phyloP scores from a whole-genome alignment of 2,797 vertebrate genomes.

The Gephyroberyx darwinii region DNA sequence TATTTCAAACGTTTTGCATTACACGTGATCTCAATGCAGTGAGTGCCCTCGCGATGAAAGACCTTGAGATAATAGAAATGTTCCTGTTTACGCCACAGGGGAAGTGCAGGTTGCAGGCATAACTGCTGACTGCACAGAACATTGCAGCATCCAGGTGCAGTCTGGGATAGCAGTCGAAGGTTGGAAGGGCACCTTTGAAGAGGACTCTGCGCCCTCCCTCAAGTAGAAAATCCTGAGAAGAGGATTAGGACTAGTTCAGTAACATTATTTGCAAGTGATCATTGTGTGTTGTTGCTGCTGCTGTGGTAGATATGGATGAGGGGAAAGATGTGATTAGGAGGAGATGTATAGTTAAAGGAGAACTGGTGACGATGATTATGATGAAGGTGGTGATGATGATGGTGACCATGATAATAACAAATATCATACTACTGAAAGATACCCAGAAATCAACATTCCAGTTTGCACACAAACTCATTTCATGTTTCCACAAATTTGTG shows the following conservation, averaged over 20 bases:
- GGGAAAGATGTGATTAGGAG: slow-evolving; percentile 20
- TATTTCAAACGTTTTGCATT: not conserved
- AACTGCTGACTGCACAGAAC: slow-evolving; percentile 65
- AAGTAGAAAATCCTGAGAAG: slow-evolving; percentile 28
- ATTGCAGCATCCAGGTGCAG: slow-evolving; percentile 54
- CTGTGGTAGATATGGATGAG: slow-evolving; percentile 21
- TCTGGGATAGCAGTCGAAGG: slow-evolving; percentile 28
- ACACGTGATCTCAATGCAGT: slow-evolving; percentile 7
- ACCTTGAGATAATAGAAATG: slow-evolving; percentile 69
- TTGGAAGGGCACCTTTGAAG: slow-evolving; percentile 43
- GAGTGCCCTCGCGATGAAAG: slow-evolving; percentile 39
- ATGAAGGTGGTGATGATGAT: too few relatives aligned
- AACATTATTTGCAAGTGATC: slow-evolving; percentile 31
- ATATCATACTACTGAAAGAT: not conserved
- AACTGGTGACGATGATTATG: not conserved
- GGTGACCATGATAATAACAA: not conserved
- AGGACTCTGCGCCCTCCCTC: slow-evolving; percentile 29
- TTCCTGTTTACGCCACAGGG: slow-evolving; percentile 58
- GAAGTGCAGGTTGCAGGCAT: slow-evolving; percentile 47
- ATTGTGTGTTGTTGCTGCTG: slow-evolving; percentile 21
- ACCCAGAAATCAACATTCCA: not conserved
- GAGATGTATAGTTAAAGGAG: not conserved
- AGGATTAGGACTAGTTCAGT: slow-evolving; percentile 11
- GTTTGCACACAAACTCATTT: not conserved
- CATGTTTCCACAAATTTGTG: slow-evolving; percentile 6